Evolutionary conservation across 2,113 vertebrate species (phyloP).

Genomic region (Rhineura floridana): DNA sequence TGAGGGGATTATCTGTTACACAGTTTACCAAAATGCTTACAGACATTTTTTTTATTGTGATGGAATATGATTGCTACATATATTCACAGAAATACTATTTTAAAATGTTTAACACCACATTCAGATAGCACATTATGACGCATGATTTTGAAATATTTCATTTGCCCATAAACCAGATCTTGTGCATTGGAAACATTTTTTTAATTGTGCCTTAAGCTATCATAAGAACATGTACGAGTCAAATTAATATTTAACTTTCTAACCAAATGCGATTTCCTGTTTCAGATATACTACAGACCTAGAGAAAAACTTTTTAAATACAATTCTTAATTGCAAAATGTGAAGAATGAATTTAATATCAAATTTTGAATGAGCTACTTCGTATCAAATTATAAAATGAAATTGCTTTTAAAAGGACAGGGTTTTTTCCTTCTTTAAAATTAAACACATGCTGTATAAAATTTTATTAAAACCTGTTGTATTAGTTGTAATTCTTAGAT

Average conservation of each 20-base stretch:
- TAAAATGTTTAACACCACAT: constrained; percentile 71
- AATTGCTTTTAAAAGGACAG: constrained; percentile 13
- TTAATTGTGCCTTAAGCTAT: constrained; percentile 13
- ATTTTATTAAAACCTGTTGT: constrained; percentile 50
- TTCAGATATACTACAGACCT: background rate
- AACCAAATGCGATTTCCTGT: constrained; percentile 6
- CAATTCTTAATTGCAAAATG: constrained; percentile 26
- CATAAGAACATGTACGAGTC: background rate
- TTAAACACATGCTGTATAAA: constrained; percentile 29
- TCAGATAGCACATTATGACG: constrained; percentile 49
- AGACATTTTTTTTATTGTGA: constrained; percentile 61
- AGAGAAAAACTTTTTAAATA: constrained; percentile 11
- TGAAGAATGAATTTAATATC: constrained; percentile 32
- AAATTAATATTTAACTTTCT: constrained; percentile 6
- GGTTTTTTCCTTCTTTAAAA: constrained; percentile 34
- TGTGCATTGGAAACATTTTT: constrained; percentile 17
- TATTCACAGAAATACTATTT: constrained; percentile 36
- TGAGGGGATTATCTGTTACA: constrained; percentile 42
- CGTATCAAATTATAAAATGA: constrained; percentile 33
- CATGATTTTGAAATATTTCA: constrained; percentile 35
- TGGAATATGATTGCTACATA: constrained; percentile 63
- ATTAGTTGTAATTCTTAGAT: background rate
- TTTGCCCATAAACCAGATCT: constrained; percentile 56
- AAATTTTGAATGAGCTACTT: constrained; percentile 27
- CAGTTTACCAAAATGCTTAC: constrained; percentile 67